Evolutionary conservation across 2,797 vertebrate species (phyloP).

Genomic region (Anas flavirostris): DNA sequence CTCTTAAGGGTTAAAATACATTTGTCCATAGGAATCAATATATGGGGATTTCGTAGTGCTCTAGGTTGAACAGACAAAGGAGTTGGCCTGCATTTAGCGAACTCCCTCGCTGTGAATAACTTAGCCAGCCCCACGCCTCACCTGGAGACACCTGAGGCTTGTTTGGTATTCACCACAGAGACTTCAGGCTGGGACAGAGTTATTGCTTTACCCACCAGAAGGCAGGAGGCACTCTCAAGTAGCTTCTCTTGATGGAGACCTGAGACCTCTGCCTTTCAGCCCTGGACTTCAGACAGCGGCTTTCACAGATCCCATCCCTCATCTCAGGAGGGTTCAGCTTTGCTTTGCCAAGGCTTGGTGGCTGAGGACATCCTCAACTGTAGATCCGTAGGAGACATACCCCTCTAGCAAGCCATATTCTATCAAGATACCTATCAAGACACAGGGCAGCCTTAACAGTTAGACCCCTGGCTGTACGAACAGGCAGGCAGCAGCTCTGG

Average conservation of each 20-base stretch:
- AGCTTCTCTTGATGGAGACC: background rate
- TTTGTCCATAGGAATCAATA: background rate
- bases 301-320: background rate
- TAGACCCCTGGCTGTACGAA: background rate
- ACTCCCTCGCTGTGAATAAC: background rate
- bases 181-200: background rate
- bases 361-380: background rate
- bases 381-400: background rate
- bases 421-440: background rate
- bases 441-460: background rate
- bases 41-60: background rate
- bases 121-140: background rate
- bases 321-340: background rate
- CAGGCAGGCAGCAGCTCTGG: background rate
- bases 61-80: background rate
- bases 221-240: background rate
- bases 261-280: background rate
- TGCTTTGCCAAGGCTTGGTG: background rate
- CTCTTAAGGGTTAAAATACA: background rate
- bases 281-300: background rate
- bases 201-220: background rate
- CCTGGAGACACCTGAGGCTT: background rate
- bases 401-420: background rate
- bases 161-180: background rate
- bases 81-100: background rate